Conservation (phyloP, 1,140 invertebrate species). For the Reticulitermes speratus region DNA sequence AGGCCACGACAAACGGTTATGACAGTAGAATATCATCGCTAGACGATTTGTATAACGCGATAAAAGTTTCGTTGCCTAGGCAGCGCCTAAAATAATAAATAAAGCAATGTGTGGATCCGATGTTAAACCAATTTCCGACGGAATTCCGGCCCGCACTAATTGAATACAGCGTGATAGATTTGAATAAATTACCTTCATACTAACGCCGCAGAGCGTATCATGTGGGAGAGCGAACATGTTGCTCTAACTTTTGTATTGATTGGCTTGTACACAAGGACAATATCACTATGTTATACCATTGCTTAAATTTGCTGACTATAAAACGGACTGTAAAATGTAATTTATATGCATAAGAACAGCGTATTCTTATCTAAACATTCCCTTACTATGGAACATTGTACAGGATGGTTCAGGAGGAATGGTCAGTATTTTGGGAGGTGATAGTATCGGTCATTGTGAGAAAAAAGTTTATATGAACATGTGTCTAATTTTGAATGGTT, state of each 20-base stretch:
- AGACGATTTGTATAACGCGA: background rate
- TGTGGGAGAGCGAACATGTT: background rate
- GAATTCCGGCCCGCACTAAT: background rate
- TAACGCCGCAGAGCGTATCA: background rate
- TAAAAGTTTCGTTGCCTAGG: background rate
- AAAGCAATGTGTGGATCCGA: background rate
- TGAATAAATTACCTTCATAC: conserved; percentile 1
- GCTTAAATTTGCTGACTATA: background rate
- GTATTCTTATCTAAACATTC: background rate
- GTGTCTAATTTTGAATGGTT: too few relatives aligned
- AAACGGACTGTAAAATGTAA: background rate
- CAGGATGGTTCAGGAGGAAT: too few relatives aligned
- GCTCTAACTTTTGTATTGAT: background rate
- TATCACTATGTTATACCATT: background rate
- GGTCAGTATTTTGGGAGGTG: too few relatives aligned
- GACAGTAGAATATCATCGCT: background rate
- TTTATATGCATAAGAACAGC: background rate
- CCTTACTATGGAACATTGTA: background rate
- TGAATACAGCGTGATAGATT: background rate
- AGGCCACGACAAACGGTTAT: background rate
- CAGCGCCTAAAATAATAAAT: background rate
- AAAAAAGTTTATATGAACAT: too few relatives aligned
- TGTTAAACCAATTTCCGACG: conserved; percentile 1
- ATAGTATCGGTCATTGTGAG: too few relatives aligned
- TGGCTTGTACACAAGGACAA: background rate